Evolutionary conservation across 1,140 invertebrate genomes (phyloP).

Genomic region (Ceratina calcarata): DNA sequence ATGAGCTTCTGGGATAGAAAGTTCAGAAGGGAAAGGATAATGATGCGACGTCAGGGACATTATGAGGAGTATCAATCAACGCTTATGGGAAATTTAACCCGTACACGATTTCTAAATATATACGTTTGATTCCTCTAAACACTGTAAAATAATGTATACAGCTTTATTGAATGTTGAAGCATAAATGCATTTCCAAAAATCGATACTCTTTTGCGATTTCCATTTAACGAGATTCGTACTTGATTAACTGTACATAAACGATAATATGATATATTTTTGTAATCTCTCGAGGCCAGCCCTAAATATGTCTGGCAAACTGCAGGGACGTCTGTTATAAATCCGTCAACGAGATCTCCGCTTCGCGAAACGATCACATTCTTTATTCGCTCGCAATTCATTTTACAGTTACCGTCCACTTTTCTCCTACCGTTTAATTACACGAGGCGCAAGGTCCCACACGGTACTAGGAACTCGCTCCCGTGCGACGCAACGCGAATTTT

Average conservation of each 20-base stretch:
- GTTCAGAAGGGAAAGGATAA: not conserved
- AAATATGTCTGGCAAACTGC: too few species aligned
- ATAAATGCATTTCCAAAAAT: too few species aligned
- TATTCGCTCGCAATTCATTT: conserved; percentile 30
- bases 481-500: not conserved
- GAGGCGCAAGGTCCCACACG: conserved; percentile 26
- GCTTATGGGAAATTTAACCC: not conserved
- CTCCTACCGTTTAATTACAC: conserved; percentile 27
- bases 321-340: conserved; percentile 4
- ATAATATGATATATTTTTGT: too few species aligned
- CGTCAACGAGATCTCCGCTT: too few species aligned
- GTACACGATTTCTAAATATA: too few species aligned
- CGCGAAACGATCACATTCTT: not conserved
- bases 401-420: conserved; percentile 15
- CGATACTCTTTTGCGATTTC: too few species aligned
- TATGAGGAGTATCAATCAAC: not conserved
- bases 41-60: not conserved
- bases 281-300: too few species aligned
- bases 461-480: conserved; percentile 1
- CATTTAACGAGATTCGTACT: too few species aligned
- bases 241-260: too few species aligned
- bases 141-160: too few species aligned
- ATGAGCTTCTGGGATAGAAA: not conserved
- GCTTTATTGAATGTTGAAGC: too few species aligned
- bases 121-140: too few species aligned